These are phyloP conservation scores for Platerodrilus igneus DNA, from an alignment of 2,888 invertebrate species.

Conservation along the genomic window DNA sequence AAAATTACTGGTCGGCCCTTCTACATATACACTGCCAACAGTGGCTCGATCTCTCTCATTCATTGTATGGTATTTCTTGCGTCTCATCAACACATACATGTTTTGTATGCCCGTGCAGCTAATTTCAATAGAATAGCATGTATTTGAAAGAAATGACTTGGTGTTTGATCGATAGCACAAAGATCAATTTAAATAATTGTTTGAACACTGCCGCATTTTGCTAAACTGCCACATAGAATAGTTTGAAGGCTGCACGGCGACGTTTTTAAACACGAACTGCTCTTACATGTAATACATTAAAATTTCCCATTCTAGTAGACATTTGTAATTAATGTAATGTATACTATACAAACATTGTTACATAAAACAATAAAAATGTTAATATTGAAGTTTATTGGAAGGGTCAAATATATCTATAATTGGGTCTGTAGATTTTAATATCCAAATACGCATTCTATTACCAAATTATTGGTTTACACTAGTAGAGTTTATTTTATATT, in stretches of 20 bases:
- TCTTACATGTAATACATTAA: slow-evolving; percentile 24
- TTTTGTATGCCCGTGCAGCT: slow-evolving; percentile 18
- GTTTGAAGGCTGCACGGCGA: slow-evolving; percentile 19
- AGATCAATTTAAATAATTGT: slow-evolving; percentile 16
- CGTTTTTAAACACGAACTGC: slow-evolving; percentile 22
- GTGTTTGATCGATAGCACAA: too few relatives aligned
- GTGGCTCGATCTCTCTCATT: slow-evolving; percentile 45
- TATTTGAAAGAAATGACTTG: too few relatives aligned
- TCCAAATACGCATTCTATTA: too few relatives aligned
- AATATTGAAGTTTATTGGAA: slow-evolving; percentile 18
- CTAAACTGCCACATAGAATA: slow-evolving; percentile 41
- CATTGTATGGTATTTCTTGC: slow-evolving; percentile 30
- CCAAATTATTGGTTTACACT: too few relatives aligned
- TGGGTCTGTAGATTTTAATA: slow-evolving; percentile 3
- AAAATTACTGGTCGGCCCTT: slow-evolving; percentile 26
- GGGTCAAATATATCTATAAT: slow-evolving; percentile 12
- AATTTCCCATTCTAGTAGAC: slow-evolving; percentile 21
- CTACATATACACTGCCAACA: slow-evolving; percentile 44
- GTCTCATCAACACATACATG: slow-evolving; percentile 25
- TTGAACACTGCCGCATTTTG: slow-evolving; percentile 46
- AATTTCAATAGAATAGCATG: neutral
- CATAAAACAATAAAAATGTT: slow-evolving; percentile 19
- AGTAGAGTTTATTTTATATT: too few relatives aligned
- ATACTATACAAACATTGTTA: slow-evolving; percentile 21
- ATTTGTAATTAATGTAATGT: slow-evolving; percentile 25